Evolutionary conservation across 2,113 vertebrate species (phyloP).

Genomic region (Picathartes gymnocephalus): DNA sequence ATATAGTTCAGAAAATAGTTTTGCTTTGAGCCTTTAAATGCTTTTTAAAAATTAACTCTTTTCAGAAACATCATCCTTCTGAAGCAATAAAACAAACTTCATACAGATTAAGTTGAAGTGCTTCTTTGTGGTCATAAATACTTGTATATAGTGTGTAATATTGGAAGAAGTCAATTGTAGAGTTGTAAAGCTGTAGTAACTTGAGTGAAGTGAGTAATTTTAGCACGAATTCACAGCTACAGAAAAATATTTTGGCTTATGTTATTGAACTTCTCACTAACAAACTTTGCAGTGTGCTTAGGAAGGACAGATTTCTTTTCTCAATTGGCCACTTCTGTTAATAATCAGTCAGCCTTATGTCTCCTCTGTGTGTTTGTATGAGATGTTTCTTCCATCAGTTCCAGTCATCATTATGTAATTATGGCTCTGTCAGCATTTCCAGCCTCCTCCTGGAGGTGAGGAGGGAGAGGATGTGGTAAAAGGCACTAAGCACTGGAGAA

Average conservation of each 20-base stretch:
- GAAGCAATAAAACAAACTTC: background rate
- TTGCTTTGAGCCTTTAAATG: background rate
- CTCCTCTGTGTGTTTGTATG: background rate
- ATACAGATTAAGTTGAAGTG: background rate
- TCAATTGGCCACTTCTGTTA: conserved; percentile 28
- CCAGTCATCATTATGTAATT: conserved; percentile 4
- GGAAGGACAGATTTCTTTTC: background rate
- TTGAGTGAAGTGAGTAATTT: background rate
- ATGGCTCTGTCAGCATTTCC: conserved; percentile 44
- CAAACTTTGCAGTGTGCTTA: background rate
- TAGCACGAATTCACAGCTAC: background rate
- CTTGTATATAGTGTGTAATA: background rate
- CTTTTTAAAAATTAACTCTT: background rate
- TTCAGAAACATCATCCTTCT: background rate
- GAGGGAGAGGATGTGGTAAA: conserved; percentile 1
- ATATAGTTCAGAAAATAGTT: background rate
- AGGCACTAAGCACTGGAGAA: background rate
- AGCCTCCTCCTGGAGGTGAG: background rate
- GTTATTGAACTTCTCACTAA: background rate
- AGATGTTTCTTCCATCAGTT: conserved; percentile 42
- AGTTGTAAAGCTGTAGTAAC: background rate
- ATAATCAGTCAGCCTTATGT: conserved; percentile 4
- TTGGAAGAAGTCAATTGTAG: background rate
- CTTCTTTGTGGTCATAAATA: background rate
- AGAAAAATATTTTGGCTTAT: background rate